phyloP scores from a whole-genome alignment of 2,888 invertebrate species.

The Leucophora obtusa region DNA sequence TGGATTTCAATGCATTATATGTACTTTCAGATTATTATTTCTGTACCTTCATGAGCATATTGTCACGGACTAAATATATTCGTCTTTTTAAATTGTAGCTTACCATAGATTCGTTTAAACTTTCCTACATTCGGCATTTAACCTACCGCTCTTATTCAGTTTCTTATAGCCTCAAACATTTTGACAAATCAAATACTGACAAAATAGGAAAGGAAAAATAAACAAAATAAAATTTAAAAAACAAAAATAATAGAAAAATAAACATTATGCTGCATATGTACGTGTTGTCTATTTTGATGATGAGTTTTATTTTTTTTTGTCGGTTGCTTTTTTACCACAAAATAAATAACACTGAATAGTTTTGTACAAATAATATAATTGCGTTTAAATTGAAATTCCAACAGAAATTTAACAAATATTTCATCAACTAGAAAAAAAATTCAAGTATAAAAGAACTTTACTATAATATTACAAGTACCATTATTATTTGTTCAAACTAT shows the following conservation, averaged over 20 bases:
- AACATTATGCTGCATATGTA: constrained; percentile 45
- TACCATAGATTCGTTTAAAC: too few species aligned
- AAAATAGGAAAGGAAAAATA: constrained; percentile 31
- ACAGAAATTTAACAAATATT: constrained; percentile 61
- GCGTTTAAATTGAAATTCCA: constrained; percentile 65
- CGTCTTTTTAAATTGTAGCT: too few species aligned
- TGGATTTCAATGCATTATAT: too few species aligned
- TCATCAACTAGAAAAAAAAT: constrained; percentile 7
- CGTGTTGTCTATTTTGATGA: constrained; percentile 53
- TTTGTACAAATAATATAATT: constrained; percentile 64
- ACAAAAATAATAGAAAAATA: constrained; percentile 8
- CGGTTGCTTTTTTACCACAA: constrained; percentile 46
- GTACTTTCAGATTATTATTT: too few species aligned
- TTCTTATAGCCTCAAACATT: constrained; percentile 7
- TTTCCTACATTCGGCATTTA: too few species aligned
- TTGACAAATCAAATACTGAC: constrained; percentile 56
- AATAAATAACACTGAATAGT: constrained; percentile 55
- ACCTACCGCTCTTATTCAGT: background rate
- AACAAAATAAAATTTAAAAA: constrained; percentile 13
- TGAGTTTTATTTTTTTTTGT: background rate
- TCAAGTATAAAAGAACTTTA: constrained; percentile 14
- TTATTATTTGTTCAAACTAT: constrained; percentile 34
- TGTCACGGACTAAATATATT: too few species aligned
- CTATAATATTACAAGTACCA: constrained; percentile 45
- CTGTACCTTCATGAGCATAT: too few species aligned